Conservation (phyloP, 2,888 invertebrate species). For the Sclerodermus sp. region DNA sequence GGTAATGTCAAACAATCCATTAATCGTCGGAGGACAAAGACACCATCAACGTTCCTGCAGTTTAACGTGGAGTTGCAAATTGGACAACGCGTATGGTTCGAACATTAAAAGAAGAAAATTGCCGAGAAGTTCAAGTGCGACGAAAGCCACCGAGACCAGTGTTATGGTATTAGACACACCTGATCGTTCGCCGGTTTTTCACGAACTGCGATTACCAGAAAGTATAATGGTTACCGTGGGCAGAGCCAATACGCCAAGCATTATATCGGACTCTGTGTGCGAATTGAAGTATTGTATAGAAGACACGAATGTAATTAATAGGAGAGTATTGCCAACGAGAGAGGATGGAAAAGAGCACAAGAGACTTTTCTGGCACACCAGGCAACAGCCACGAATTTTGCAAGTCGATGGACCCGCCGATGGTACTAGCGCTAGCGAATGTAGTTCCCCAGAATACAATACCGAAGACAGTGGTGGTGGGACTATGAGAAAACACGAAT, state of each 20-base stretch:
- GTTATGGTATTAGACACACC: conserved; percentile 43
- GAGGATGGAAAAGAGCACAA: conserved; percentile 55
- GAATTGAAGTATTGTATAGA: conserved; percentile 46
- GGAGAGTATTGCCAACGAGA: conserved; percentile 32
- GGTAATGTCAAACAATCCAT: conserved; percentile 59
- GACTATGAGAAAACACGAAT: conserved; percentile 18
- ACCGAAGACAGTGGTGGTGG: conserved; percentile 37
- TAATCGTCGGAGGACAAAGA: conserved; percentile 58
- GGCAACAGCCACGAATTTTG: conserved; percentile 59
- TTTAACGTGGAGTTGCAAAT: conserved; percentile 70
- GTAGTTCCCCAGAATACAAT: conserved; percentile 54
- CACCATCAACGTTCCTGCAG: conserved; percentile 69
- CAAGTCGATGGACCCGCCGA: conserved; percentile 65
- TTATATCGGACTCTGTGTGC: conserved; percentile 42
- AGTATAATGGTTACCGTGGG: conserved; percentile 57
- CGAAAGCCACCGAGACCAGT: conserved; percentile 34
- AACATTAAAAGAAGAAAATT: conserved; percentile 73
- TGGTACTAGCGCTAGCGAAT: conserved; percentile 58
- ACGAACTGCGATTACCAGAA: conserved; percentile 58
- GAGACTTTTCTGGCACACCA: conserved; percentile 52
- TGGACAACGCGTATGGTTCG: conserved; percentile 66
- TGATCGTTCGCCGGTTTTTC: conserved; percentile 44
- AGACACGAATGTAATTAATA: conserved; percentile 33
- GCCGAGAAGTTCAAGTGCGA: conserved; percentile 42
- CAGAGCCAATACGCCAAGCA: conserved; percentile 40